phyloP scores from a whole-genome alignment of 2,888 invertebrate genomes.

The Cephus pulcher region DNA sequence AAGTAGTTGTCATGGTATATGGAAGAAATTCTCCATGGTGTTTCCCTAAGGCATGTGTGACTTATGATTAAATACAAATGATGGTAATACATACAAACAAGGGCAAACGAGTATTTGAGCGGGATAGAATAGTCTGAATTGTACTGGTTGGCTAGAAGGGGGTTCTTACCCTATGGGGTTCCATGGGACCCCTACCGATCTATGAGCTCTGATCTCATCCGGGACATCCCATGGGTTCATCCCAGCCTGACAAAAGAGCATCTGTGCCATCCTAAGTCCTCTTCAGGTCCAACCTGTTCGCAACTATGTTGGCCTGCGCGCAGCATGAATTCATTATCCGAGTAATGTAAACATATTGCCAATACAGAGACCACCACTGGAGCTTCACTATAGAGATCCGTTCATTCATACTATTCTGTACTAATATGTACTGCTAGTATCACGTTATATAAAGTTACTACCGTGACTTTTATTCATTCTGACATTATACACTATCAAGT shows the following conservation, averaged over 20 bases:
- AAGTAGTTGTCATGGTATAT: not conserved
- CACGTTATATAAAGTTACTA: not conserved
- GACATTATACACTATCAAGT: not conserved
- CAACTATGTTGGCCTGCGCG: conserved; percentile 47
- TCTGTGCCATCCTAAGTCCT: conserved; percentile 34
- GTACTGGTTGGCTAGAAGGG: not conserved
- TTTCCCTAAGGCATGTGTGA: not conserved
- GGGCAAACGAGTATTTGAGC: conserved; percentile 63
- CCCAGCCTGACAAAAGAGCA: conserved; percentile 46
- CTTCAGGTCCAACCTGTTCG: conserved; percentile 55
- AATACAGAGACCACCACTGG: not conserved
- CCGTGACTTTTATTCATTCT: not conserved
- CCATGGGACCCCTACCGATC: conserved; percentile 1
- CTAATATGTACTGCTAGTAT: not conserved
- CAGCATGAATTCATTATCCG: conserved; percentile 63
- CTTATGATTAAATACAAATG: conserved; percentile 36
- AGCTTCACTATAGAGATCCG: not conserved
- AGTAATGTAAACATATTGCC: conserved; percentile 66
- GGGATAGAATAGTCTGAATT: conserved; percentile 38
- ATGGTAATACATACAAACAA: conserved; percentile 59
- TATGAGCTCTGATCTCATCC: conserved; percentile 31
- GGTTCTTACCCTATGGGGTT: not conserved
- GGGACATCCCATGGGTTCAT: conserved; percentile 22
- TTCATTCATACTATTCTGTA: not conserved
- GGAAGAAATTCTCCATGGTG: not conserved